Evolutionary conservation across 2,888 invertebrate species (phyloP).

Genomic region (Drosophila paramelanica): DNA sequence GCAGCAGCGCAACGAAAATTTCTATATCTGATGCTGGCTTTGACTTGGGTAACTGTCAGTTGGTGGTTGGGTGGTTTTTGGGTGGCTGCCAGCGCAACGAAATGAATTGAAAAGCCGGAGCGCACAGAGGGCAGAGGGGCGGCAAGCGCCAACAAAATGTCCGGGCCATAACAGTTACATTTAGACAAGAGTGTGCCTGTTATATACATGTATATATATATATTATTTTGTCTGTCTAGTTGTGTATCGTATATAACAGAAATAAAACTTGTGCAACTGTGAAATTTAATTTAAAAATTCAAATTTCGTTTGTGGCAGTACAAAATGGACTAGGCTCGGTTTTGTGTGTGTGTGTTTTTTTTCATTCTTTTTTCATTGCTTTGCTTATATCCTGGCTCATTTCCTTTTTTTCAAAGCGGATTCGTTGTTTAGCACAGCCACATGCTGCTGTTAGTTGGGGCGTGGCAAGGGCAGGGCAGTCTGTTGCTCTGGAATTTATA

Average conservation of each 20-base stretch:
- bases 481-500: conserved; percentile 44
- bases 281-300: conserved; percentile 79
- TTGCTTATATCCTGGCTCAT: conserved; percentile 54
- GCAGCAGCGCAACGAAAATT: conserved; percentile 70
- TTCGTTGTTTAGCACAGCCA: conserved; percentile 42
- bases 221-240: conserved; percentile 7
- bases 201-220: conserved; percentile 14
- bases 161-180: conserved; percentile 71
- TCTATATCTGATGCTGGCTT: conserved; percentile 77
- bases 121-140: conserved; percentile 25
- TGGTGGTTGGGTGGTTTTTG: conserved; percentile 24
- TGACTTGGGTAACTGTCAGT: conserved; percentile 56
- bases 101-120: conserved; percentile 30
- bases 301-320: conserved; percentile 55
- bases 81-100: conserved; percentile 26
- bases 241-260: conserved; percentile 19
- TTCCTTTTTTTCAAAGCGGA: conserved; percentile 47
- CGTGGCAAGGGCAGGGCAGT: conserved; percentile 56
- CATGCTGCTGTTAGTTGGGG: conserved; percentile 44
- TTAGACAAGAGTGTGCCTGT: conserved; percentile 31
- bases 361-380: conserved; percentile 13
- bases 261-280: conserved; percentile 51
- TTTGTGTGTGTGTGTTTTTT: background rate
- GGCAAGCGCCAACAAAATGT: conserved; percentile 56
- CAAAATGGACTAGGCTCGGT: conserved; percentile 37